Base-by-base conservation (phyloP, 2,113 vertebrate genomes). In the Aphyosemion australe region DNA sequence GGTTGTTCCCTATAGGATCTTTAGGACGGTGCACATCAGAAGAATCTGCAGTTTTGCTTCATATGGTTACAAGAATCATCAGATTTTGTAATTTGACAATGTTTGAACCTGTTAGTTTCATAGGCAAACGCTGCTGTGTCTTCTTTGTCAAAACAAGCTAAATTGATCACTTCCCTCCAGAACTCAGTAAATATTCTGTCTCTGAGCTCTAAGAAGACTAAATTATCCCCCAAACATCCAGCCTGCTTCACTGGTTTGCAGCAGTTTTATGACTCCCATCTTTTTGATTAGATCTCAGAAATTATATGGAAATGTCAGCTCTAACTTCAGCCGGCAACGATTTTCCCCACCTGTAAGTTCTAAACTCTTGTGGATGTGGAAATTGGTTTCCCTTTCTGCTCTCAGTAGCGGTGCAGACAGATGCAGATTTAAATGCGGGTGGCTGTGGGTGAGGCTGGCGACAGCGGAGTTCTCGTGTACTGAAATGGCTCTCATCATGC, bases 351-450 rank as follows among this genome's bases (percentile, higher is more conserved):
- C 20, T 55, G 18, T 39, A 20, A 12, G 15, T 69, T 21, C 1
- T 51, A 52, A 82, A 54, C 54, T 64, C 57, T 32, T 43, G 26
- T 26, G 12, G 37, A 70, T 50, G 39, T 59, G 56, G 19, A 64
- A 71, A 61, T 51, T 43, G n/a, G 12, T 76, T 78, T 55, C 21
- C 48, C 32, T 19, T 13, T 52, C 21, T 15, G 31, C 12, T 45
- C 39, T n/a, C 41, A 19, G 20, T 18, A 20, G 19, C 26, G 13
- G 14, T 76, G 43, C 43, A 46, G 42, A 67, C 21, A 32, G n/a
- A 6, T 58, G 34, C 45, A 63, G 6, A 75, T 73, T 79, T 2
- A 61, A 54, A 59, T 19, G 21, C 68, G 62, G 54, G 56, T 65
- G 61, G 54, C 20, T 62, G 58, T 13, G 71, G 68, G 65, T 74